A percentile compares a stretch with the other conserved stretches of the same genome.
Conservation (phyloP, 2,797 vertebrate species). For the Zalophus californianus region DNA sequence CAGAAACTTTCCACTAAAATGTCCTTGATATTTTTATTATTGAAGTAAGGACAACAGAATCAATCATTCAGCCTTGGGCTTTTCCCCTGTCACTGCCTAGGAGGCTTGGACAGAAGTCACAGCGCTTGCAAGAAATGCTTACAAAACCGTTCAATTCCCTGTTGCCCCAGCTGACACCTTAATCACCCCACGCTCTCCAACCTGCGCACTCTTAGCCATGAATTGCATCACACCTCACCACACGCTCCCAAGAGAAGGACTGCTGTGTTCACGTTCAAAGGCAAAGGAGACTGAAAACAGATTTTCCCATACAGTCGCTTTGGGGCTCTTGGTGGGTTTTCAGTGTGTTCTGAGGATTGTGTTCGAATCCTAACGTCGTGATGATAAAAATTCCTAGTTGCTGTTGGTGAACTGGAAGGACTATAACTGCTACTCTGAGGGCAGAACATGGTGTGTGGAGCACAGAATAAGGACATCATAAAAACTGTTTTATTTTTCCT, state of each 20-base stretch:
- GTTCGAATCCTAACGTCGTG: background rate
- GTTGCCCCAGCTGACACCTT: background rate
- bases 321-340: background rate
- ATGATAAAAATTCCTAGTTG: background rate
- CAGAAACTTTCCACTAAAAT: background rate
- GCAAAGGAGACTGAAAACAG: fast-evolving
- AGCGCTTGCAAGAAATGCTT: background rate
- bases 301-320: background rate
- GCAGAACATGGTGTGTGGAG: background rate
- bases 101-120: background rate
- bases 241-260: background rate
- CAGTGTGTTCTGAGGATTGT: background rate
- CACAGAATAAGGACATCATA: background rate
- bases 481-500: background rate
- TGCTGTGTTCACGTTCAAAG: fast-evolving
- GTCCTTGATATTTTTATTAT: background rate
- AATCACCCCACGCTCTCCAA: fast-evolving
- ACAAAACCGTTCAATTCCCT: background rate
- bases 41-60: background rate
- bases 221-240: background rate
- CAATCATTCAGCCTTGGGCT: background rate
- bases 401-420: background rate
- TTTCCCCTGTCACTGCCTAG: background rate
- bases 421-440: background rate
- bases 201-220: background rate